Percentiles rank a stretch among this genome's conserved stretches.
Evolutionary conservation across 2,888 invertebrate species (phyloP).

Genomic region (Adelognathus sp.): DNA sequence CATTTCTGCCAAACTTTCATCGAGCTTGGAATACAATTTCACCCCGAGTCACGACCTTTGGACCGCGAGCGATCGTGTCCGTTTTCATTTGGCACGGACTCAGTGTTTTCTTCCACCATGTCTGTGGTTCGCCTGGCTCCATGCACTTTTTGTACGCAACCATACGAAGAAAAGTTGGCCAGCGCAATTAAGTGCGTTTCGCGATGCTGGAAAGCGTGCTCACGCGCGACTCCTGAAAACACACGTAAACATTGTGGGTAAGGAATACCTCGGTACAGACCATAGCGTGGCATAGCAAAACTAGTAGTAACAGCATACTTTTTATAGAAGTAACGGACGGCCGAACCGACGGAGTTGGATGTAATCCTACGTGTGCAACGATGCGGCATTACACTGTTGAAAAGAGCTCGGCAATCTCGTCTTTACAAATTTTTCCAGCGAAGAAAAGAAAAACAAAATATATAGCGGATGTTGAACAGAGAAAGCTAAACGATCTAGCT

Average conservation of each 20-base stretch:
- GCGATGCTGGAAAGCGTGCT: slow-evolving; percentile 63
- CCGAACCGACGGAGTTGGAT: slow-evolving; percentile 25
- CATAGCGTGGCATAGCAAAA: slow-evolving; percentile 14
- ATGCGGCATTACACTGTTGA: slow-evolving; percentile 1
- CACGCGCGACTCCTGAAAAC: slow-evolving; percentile 56
- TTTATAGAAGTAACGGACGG: slow-evolving; percentile 44
- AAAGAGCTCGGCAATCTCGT: slow-evolving; percentile 22
- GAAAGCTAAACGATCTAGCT: background rate
- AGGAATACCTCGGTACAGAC: slow-evolving; percentile 14
- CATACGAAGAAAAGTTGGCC: slow-evolving; percentile 63
- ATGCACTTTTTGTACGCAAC: slow-evolving; percentile 12
- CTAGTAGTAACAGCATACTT: slow-evolving; percentile 25
- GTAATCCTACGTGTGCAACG: slow-evolving; percentile 9
- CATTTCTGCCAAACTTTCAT: slow-evolving; percentile 51
- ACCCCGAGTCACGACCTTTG: slow-evolving; percentile 49
- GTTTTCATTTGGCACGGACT: slow-evolving; percentile 45
- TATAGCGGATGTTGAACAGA: background rate
- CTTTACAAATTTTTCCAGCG: slow-evolving; percentile 9
- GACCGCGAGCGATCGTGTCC: slow-evolving; percentile 7
- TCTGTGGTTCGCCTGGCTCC: background rate
- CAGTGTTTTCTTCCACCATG: background rate
- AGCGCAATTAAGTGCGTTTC: slow-evolving; percentile 64
- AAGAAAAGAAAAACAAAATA: background rate
- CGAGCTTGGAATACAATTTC: slow-evolving; percentile 24
- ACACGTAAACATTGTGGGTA: slow-evolving; percentile 9